Evolutionary conservation across 2,797 vertebrate species (phyloP).

Genomic region (Anisognathus igniventris): DNA sequence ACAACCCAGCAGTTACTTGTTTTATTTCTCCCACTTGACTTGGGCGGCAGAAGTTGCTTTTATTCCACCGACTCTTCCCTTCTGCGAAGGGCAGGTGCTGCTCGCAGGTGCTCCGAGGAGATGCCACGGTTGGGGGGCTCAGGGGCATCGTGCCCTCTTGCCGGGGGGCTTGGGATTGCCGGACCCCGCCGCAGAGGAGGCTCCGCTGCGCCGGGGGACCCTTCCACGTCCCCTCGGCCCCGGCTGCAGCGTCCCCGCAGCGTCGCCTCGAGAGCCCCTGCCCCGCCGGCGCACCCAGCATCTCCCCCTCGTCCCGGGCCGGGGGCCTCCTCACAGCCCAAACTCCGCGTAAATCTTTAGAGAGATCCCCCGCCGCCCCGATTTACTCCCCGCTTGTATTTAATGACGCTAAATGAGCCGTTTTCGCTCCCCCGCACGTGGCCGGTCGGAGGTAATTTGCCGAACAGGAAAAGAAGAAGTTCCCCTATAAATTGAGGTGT

Average conservation of each 20-base stretch:
- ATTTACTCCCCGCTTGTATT: slow-evolving; percentile 15
- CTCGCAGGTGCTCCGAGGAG: neutral
- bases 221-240: neutral
- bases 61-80: neutral
- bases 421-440: slow-evolving; percentile 36
- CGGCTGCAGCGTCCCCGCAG: neutral
- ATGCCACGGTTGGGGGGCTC: neutral
- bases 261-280: neutral
- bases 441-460: slow-evolving; percentile 19
- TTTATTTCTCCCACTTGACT: neutral
- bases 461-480: neutral
- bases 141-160: neutral
- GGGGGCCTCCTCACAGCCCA: neutral
- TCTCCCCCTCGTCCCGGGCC: neutral
- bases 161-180: neutral
- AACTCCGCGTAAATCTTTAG: neutral
- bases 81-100: neutral
- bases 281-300: neutral
- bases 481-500: neutral
- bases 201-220: neutral
- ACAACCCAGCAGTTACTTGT: neutral
- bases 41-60: neutral
- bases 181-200: neutral
- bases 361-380: neutral
- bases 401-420: slow-evolving; percentile 48